Conservation (phyloP, 2,113 vertebrate species). For the Pseudorasbora parva region DNA sequence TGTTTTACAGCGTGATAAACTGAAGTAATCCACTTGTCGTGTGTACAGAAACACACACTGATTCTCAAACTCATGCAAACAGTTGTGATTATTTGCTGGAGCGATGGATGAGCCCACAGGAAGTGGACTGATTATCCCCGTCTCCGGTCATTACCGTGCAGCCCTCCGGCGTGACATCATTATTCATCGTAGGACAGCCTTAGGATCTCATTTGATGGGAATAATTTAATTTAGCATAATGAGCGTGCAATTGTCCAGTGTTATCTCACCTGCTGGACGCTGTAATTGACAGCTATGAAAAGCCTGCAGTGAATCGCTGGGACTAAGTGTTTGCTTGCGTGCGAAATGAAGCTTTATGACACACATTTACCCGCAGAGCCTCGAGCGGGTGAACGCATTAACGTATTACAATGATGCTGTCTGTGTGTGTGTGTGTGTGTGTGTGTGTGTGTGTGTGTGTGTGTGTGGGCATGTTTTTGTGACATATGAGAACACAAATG, state of each 20-base stretch:
- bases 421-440: too few species aligned
- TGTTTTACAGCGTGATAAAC: too few species aligned
- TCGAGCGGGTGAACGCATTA: neutral
- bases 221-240: slow-evolving; percentile 49
- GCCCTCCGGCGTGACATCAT: slow-evolving; percentile 1
- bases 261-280: slow-evolving; percentile 44
- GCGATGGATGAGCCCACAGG: too few species aligned
- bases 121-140: slow-evolving; percentile 8
- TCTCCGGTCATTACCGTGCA: slow-evolving; percentile 27
- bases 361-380: slow-evolving; percentile 11
- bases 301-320: slow-evolving; percentile 31
- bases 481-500: too few species aligned
- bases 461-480: too few species aligned
- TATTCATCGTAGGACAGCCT: slow-evolving; percentile 22
- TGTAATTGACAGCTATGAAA: slow-evolving; percentile 51
- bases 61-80: too few species aligned
- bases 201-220: slow-evolving; percentile 42
- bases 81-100: too few species aligned
- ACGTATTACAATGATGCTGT: neutral
- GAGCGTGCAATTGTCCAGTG: neutral
- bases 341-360: slow-evolving; percentile 33
- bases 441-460: too few species aligned
- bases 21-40: too few species aligned
- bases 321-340: slow-evolving; percentile 1
- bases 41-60: too few species aligned